These are phyloP conservation scores for Rhea pennata DNA, from an alignment of 2,113 vertebrate species.

Conservation along the genomic window DNA sequence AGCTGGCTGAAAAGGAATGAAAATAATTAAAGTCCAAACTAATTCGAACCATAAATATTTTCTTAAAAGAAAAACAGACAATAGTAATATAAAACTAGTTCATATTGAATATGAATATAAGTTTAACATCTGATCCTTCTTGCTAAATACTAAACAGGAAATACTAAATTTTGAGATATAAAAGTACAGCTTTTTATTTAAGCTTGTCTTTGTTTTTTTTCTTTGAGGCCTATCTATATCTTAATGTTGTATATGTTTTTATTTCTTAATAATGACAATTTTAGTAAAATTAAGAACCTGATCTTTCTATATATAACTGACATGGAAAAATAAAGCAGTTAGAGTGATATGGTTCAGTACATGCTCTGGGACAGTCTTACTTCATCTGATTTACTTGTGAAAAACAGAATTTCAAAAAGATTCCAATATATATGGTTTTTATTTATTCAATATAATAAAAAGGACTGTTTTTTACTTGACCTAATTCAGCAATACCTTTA, in stretches of 20 bases:
- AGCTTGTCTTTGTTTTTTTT: background rate
- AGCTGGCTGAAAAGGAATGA: constrained; percentile 85
- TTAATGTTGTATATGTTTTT: background rate
- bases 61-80: background rate
- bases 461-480: background rate
- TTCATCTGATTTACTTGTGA: background rate
- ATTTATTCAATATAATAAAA: background rate
- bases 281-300: background rate
- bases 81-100: background rate
- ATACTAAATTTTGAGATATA: background rate
- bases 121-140: background rate
- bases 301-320: background rate
- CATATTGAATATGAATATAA: background rate
- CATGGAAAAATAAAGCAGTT: background rate
- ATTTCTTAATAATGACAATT: background rate
- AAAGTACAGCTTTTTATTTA: background rate
- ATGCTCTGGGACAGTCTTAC: background rate
- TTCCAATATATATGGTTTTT: background rate
- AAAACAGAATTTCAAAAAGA: background rate
- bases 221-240: background rate
- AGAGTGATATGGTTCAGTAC: background rate
- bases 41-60: background rate
- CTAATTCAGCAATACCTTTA: background rate
- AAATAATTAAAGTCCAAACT: constrained; percentile 27
- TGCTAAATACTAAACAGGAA: background rate